Evolutionary conservation across 2,888 invertebrate genomes (phyloP), one percentile per base, ranked within the genome.

Genomic region (Theodoxus fluviatilis): DNA sequence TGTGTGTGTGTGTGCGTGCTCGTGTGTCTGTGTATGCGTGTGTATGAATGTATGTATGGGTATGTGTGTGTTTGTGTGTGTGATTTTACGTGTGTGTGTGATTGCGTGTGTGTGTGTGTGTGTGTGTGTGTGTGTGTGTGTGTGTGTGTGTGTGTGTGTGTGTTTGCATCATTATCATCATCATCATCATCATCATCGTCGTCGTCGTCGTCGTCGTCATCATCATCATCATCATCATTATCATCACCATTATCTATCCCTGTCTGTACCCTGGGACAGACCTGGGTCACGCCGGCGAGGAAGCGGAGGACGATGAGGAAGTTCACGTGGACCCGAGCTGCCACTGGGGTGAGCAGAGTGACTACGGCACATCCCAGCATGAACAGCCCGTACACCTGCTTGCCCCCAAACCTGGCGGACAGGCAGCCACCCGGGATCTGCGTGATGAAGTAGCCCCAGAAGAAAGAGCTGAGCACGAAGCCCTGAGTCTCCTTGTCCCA

Each of bases 401-500:
- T 95, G 22, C 94, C 95, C 35, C 94, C 94, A 76, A 93, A 94
- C 77, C 90, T 90, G 79, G 94, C 94, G 0, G 94, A 93, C 37
- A 94, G 82, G 79, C 80, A 82, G 0, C 84, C 85, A 12, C 84
- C 84, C 25, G 83, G 83, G 22, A 85, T 68, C 72, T 85, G 85
- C 0, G 84, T 84, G n/a, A 80, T 67, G 43, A 83, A 78, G 73
- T 85, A 85, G n/a, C 85, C 85, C 78, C 82, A 85, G 80, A 84
- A 85, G 73, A 85, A 85, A 0, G 84, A 79, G 2, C 83, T 81
- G 25, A 84, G 77, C 31, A 85, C 79, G 12, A 83, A 69, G 0
- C 84, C 84, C 35, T 83, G 81, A 6, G 76, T 77, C 64, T 80
- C 75, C 65, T 77, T 76, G 33, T 77, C 76, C 84, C 84, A 84